phyloP scores from a whole-genome alignment of 2,797 vertebrate species.

The Melanotaenia pygmaea region DNA sequence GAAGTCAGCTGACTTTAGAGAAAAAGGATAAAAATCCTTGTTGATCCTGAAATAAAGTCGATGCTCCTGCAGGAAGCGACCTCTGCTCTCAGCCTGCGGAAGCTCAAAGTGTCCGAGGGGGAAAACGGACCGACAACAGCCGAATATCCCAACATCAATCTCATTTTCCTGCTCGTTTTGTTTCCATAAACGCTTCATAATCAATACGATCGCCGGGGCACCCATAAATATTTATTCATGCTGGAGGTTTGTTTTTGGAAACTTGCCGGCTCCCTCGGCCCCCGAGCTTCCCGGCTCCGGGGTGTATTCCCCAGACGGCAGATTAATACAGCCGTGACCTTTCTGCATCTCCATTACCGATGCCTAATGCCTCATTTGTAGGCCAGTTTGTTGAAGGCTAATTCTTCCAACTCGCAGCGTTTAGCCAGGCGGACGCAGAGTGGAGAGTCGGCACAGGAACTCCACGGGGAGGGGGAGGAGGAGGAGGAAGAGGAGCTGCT shows the following conservation, averaged over 20 bases:
- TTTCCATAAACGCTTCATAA: slow-evolving; percentile 65
- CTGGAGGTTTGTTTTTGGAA: slow-evolving; percentile 71
- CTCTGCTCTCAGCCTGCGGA: slow-evolving; percentile 38
- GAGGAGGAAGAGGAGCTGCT: slow-evolving; percentile 19
- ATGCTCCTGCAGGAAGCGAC: slow-evolving; percentile 51
- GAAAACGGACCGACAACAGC: slow-evolving; percentile 19
- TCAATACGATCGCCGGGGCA: slow-evolving; percentile 60
- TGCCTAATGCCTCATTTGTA: slow-evolving; percentile 82
- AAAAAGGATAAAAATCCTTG: slow-evolving; percentile 11
- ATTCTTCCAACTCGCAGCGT: slow-evolving; percentile 57
- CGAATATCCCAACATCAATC: slow-evolving; percentile 64
- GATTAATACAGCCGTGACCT: slow-evolving; percentile 82
- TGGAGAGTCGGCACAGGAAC: slow-evolving; percentile 21
- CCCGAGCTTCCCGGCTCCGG: slow-evolving; percentile 48
- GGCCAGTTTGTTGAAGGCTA: slow-evolving; percentile 68
- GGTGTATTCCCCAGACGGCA: slow-evolving; percentile 70
- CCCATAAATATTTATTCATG: slow-evolving; percentile 74
- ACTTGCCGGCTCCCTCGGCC: slow-evolving; percentile 40
- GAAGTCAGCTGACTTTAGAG: not conserved
- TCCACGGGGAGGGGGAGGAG: slow-evolving; percentile 6
- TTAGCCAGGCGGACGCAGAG: slow-evolving; percentile 18
- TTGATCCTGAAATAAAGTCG: slow-evolving; percentile 46
- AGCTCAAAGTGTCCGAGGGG: slow-evolving; percentile 13
- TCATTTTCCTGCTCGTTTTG: slow-evolving; percentile 56
- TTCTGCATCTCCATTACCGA: slow-evolving; percentile 74